phyloP scores from a whole-genome alignment of 2,888 invertebrate genomes.

The Platypus cylindrus region DNA sequence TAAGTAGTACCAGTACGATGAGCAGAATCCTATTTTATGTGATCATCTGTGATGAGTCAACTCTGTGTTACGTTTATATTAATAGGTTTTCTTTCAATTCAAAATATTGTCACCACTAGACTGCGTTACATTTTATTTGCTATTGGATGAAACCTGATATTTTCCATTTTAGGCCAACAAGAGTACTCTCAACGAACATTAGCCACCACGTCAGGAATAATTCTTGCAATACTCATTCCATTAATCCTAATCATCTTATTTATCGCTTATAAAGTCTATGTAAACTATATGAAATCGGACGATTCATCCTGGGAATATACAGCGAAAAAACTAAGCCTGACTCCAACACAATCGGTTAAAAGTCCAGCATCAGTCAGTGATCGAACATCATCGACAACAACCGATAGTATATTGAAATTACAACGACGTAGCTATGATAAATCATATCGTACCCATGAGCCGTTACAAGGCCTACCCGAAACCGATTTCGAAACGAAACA shows the following conservation, averaged over 20 bases:
- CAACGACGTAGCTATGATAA: constrained; percentile 67
- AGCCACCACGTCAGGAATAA: constrained; percentile 64
- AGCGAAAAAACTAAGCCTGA: constrained; percentile 16
- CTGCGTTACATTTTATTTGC: too few species aligned
- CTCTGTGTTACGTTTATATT: too few species aligned
- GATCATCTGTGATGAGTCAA: too few species aligned
- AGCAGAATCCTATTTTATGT: too few species aligned
- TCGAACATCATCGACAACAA: constrained; percentile 13
- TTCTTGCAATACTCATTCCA: constrained; percentile 64
- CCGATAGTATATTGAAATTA: constrained; percentile 30
- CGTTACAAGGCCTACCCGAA: constrained; percentile 55
- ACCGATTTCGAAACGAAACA: constrained; percentile 70
- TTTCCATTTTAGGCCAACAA: constrained; percentile 69
- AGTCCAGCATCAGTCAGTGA: constrained; percentile 25
- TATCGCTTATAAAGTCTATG: constrained; percentile 48
- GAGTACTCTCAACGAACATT: constrained; percentile 67
- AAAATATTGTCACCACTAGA: too few species aligned
- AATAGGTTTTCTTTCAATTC: too few species aligned
- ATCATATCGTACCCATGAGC: constrained; percentile 75
- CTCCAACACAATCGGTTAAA: constrained; percentile 20
- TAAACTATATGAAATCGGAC: constrained; percentile 32
- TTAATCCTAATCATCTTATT: constrained; percentile 50
- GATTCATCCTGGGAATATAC: constrained; percentile 29
- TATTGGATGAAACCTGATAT: too few species aligned
- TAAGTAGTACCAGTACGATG: constrained; percentile 53